Evolutionary conservation across 1,140 invertebrate species (phyloP), one percentile per base, ranked within the genome.

Genomic region (Brachionus rubens): DNA sequence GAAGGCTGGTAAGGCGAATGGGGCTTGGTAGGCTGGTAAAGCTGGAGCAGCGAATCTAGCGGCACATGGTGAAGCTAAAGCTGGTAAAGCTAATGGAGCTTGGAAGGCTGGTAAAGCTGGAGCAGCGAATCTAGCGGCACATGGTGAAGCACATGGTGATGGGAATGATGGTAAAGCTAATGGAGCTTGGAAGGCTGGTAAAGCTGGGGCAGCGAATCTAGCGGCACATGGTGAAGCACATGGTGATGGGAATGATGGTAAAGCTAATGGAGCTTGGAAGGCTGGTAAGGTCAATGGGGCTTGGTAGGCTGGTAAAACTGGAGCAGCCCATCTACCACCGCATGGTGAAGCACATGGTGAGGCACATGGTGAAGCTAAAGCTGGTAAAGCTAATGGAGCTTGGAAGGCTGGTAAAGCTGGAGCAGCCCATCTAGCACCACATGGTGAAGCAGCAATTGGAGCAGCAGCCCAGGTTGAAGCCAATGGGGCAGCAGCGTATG

Each of bases 391-490:
- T n/a, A 24, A 54, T 33, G 52, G 52, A 26, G 12, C 2, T 28
- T 24, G 16, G 16, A 54, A 14, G 28, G 1, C 3, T 54, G 24
- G 24, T 4, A n/a, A 54, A 9, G 26, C 26, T 16, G 28, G 19
- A 19, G 54, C 28, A 16, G 14, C 3, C 9, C 28, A 36, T 16
- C 19, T 6, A 33, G 30, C 16, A 59, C 12, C 54, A 16, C 16
- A 59, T 9, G 54, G 52, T 36, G 54, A 59, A 59, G 54, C 54
- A 59, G 54, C 54, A 41, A 59, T 33, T 59, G 54, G 54, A 19
- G 28, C n/a, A n/a, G n/a, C n/a, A n/a, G 52, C 10, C 52, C 52
- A 54, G 33, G 52, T 54, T 9, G 52, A 9, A n/a, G 28, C 33
- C 4, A 59, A 59, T 59, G 54, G 54, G n/a, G 36, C 10, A 36